phyloP scores from a whole-genome alignment of 2,113 vertebrate genomes.

The Pipra filicauda region DNA sequence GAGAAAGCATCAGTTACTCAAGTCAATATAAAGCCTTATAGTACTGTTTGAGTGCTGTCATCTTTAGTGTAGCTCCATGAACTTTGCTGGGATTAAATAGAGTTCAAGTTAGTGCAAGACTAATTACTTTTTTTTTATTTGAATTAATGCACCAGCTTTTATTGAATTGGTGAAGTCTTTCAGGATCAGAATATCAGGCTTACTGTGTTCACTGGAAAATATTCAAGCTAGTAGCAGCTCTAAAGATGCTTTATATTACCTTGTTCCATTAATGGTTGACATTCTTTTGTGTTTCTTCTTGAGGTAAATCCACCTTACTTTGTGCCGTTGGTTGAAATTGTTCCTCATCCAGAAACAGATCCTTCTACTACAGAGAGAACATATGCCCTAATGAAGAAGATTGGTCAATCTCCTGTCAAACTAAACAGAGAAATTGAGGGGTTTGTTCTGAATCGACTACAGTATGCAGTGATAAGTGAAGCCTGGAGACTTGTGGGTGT shows the following conservation, averaged over 20 bases:
- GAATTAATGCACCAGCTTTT: background rate
- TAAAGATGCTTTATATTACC: background rate
- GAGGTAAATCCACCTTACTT: slow-evolving; percentile 96
- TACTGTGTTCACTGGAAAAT: background rate
- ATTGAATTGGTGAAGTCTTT: background rate
- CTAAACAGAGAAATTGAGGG: slow-evolving; percentile 88
- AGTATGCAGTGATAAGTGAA: slow-evolving; percentile 91
- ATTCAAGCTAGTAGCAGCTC: background rate
- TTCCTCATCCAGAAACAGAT: slow-evolving; percentile 91
- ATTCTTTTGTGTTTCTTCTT: background rate
- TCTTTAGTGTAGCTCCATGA: background rate
- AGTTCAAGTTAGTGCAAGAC: background rate
- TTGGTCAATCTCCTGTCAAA: slow-evolving; percentile 88
- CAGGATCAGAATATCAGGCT: background rate
- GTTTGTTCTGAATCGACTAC: slow-evolving; percentile 92
- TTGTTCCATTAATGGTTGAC: background rate
- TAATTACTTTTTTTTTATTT: background rate
- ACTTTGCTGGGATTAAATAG: background rate
- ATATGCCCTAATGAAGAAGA: slow-evolving; percentile 84
- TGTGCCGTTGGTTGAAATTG: slow-evolving; percentile 92
- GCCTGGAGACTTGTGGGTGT: slow-evolving; percentile 95
- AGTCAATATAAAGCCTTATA: background rate
- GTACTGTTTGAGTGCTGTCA: background rate
- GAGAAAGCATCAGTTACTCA: background rate
- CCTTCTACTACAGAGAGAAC: slow-evolving; percentile 78